phyloP scores from a whole-genome alignment of 2,113 vertebrate genomes.

The Tenrec ecaudatus region DNA sequence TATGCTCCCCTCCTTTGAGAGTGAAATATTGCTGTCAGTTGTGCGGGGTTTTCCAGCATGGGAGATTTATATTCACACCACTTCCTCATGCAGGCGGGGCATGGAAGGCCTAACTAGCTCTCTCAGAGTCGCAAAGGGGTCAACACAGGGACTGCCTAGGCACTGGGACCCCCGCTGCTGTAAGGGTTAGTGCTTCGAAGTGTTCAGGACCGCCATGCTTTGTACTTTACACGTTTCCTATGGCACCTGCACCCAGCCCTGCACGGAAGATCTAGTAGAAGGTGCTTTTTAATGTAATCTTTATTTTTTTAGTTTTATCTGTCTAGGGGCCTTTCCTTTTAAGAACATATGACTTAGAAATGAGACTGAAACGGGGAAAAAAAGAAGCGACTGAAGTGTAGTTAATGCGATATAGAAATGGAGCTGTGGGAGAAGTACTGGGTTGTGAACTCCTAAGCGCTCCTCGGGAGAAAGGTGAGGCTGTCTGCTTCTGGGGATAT shows the following conservation, averaged over 20 bases:
- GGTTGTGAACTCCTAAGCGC: no score
- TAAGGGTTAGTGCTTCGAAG: not conserved
- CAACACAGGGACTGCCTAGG: not conserved
- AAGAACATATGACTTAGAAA: slow-evolving; percentile 25
- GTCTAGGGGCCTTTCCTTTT: not conserved
- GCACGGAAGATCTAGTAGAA: not conserved
- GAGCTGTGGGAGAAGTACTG: no score
- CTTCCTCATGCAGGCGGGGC: not conserved
- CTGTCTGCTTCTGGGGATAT: no score
- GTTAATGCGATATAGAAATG: not conserved
- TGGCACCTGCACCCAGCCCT: not conserved
- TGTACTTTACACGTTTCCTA: slow-evolving; percentile 9
- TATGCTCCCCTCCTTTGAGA: not conserved
- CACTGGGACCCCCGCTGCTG: not conserved
- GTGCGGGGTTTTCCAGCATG: slow-evolving; percentile 33
- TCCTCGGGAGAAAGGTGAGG: no score
- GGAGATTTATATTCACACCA: slow-evolving; percentile 15
- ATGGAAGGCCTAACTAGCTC: no score
- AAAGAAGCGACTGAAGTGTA: slow-evolving; percentile 17
- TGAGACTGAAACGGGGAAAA: slow-evolving; percentile 17
- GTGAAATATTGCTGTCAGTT: not conserved
- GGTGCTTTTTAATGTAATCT: not conserved
- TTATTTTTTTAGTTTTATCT: slow-evolving; percentile 17
- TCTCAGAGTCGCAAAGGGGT: not conserved
- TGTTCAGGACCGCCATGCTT: not conserved